Percentiles rank a stretch among this genome's conserved stretches.
phyloP scores from a whole-genome alignment of 2,797 vertebrate species.

The Sebastes vulpes region DNA sequence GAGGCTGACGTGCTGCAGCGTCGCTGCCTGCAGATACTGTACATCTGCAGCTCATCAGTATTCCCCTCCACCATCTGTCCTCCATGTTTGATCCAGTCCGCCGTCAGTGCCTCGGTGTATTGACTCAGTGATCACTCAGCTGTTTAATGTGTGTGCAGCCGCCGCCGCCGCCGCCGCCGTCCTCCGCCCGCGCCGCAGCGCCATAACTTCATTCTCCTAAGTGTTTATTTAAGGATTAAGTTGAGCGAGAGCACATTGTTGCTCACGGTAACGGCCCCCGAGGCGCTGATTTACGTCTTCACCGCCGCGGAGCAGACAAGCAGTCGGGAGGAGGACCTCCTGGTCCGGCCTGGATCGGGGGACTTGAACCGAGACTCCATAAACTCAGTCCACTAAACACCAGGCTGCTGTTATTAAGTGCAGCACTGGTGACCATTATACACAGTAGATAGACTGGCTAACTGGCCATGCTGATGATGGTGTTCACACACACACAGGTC shows the following conservation, averaged over 20 bases:
- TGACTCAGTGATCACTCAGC: conserved; percentile 52
- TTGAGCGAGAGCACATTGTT: conserved; percentile 10
- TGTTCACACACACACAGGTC: not conserved
- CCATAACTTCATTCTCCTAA: conserved; percentile 32
- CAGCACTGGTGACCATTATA: conserved; percentile 10
- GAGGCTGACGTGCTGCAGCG: conserved; percentile 12
- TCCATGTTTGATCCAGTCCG: conserved; percentile 54
- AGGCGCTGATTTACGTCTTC: not conserved
- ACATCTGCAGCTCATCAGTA: conserved; percentile 43
- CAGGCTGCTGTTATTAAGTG: conserved; percentile 16
- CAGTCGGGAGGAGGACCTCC: not conserved
- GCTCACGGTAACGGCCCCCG: conserved; percentile 1
- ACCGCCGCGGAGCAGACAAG: not conserved
- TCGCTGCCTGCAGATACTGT: conserved; percentile 5
- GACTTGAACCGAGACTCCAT: not conserved
- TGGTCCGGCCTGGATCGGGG: not conserved
- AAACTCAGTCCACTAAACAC: conserved; percentile 14
- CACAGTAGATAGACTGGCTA: conserved; percentile 18
- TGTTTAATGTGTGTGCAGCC: conserved; percentile 22
- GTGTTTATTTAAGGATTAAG: conserved; percentile 56
- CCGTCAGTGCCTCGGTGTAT: conserved; percentile 27
- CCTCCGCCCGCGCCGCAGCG: not conserved
- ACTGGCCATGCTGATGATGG: not conserved
- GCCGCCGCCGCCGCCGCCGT: not conserved
- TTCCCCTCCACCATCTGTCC: conserved; percentile 50